These are phyloP conservation scores for Lycopodina hypogea DNA, from an alignment of 37 sponge, comb jelly and placozoan genomes.

Conservation along the genomic window DNA sequence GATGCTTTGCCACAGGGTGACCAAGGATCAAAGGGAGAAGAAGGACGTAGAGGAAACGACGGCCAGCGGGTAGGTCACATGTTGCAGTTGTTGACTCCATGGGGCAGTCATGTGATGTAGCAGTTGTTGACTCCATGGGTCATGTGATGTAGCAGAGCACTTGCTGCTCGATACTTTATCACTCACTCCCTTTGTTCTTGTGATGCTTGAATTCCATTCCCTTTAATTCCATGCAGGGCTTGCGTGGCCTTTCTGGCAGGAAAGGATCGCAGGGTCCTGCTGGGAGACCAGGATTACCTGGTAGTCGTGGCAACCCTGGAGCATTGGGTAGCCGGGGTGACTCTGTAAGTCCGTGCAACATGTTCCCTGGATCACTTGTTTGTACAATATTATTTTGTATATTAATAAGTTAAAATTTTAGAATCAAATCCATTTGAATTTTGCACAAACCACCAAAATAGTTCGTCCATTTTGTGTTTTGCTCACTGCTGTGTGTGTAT, in stretches of 20 bases:
- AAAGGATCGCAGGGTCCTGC: constrained; percentile 33
- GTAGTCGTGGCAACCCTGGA: constrained; percentile 32
- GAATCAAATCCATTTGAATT: no score
- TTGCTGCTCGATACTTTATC: neutral
- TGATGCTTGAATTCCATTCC: no score
- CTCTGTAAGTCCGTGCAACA: neutral
- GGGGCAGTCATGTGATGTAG: no score
- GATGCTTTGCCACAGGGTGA: constrained; percentile 8
- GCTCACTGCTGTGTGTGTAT: no score
- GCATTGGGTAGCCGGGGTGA: constrained; percentile 19
- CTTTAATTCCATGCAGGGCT: constrained; percentile 16
- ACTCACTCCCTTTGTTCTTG: no score
- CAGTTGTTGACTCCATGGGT: neutral
- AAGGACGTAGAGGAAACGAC: neutral
- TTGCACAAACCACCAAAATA: no score
- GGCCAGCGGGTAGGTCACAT: constrained; percentile 17
- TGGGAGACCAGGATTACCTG: constrained; percentile 45
- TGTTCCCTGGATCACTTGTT: neutral
- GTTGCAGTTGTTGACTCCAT: neutral
- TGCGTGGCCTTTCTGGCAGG: neutral
- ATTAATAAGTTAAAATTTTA: no score
- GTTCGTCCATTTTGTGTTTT: no score
- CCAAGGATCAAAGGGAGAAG: constrained; percentile 19
- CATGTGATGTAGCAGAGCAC: neutral
- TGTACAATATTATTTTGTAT: neutral